These are phyloP conservation scores for Ictinia mississippiensis DNA, from an alignment of 2,797 vertebrate genomes.

Conservation along the genomic window DNA sequence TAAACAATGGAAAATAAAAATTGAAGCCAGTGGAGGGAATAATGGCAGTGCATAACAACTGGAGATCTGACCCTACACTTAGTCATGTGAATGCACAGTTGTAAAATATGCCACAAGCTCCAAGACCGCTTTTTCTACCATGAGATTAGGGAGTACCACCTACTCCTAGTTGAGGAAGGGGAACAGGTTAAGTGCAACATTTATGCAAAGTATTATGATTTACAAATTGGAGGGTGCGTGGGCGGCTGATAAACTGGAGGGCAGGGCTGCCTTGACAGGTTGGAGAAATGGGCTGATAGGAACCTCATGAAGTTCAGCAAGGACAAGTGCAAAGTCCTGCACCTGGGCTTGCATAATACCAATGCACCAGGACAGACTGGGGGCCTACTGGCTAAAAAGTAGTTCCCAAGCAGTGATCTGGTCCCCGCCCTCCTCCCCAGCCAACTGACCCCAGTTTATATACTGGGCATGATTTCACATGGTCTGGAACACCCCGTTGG, in stretches of 20 bases:
- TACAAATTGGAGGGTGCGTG: neutral
- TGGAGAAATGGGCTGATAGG: neutral
- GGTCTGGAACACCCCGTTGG: no score
- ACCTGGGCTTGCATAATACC: neutral
- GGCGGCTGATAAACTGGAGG: neutral
- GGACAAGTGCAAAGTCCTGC: neutral
- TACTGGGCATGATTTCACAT: no score
- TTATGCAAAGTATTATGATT: neutral
- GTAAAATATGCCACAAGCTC: neutral
- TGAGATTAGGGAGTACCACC: neutral
- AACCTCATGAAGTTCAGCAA: neutral
- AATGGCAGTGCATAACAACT: neutral
- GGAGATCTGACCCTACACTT: neutral
- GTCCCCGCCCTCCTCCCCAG: no score
- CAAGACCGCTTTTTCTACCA: neutral
- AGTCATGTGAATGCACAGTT: neutral
- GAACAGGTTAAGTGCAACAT: neutral
- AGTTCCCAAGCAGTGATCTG: no score
- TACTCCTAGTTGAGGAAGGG: neutral
- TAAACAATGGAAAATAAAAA: neutral
- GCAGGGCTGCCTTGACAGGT: neutral
- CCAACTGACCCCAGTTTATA: no score
- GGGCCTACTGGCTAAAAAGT: neutral
- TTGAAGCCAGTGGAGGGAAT: neutral
- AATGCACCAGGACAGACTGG: neutral